Evolutionary conservation across 1,140 invertebrate species (phyloP).

Genomic region (Chymomyza costata): DNA sequence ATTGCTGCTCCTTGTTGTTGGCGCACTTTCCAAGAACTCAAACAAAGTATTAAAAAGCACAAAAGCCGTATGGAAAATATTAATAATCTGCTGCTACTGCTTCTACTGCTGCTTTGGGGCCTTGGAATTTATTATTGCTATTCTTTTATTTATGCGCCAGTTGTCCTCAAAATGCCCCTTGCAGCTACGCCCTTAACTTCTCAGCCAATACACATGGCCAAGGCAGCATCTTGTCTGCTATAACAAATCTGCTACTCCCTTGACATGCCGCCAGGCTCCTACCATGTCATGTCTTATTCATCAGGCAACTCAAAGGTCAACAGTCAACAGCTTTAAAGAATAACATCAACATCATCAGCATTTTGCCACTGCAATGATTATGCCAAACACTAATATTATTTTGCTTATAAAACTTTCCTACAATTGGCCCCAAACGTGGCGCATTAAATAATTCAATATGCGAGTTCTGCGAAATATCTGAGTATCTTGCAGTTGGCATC

Average conservation of each 20-base stretch:
- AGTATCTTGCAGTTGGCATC: background rate
- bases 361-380: slow-evolving; percentile 33
- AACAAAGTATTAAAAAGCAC: slow-evolving; percentile 53
- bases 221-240: too few species aligned
- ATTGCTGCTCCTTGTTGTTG: slow-evolving; percentile 29
- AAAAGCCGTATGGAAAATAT: slow-evolving; percentile 63
- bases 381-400: slow-evolving; percentile 27
- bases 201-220: too few species aligned
- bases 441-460: slow-evolving; percentile 25
- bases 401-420: slow-evolving; percentile 1
- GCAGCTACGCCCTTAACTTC: too few species aligned
- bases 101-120: background rate
- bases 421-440: background rate
- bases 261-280: too few species aligned
- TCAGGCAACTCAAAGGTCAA: slow-evolving; percentile 27
- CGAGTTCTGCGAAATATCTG: slow-evolving; percentile 7
- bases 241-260: too few species aligned
- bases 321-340: slow-evolving; percentile 25
- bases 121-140: slow-evolving; percentile 37
- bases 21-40: slow-evolving; percentile 56
- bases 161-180: slow-evolving; percentile 8
- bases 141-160: slow-evolving; percentile 39
- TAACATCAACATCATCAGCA: slow-evolving; percentile 14
- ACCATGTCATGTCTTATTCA: slow-evolving; percentile 31
- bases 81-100: slow-evolving; percentile 44